phyloP scores from a whole-genome alignment of 2,888 invertebrate species.

The Julus scandinavius region DNA sequence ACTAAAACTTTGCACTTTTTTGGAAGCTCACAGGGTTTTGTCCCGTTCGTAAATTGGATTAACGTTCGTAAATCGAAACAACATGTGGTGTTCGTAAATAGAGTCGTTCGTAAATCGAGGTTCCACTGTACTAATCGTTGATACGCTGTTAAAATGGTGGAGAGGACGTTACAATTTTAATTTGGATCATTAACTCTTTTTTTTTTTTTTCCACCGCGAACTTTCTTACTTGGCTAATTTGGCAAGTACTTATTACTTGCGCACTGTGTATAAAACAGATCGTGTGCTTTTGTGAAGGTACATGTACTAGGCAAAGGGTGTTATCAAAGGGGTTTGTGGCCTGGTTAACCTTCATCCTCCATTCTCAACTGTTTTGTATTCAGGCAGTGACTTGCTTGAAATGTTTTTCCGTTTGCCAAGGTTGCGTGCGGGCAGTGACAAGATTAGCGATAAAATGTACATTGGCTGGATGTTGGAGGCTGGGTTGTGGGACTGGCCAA shows the following conservation, averaged over 20 bases:
- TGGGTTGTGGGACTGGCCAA: background rate
- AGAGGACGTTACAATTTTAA: background rate
- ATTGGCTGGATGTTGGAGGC: conserved; percentile 5
- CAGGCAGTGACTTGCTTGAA: background rate
- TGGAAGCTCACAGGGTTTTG: too few relatives aligned
- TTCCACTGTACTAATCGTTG: too few relatives aligned
- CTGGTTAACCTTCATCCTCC: conserved; percentile 5
- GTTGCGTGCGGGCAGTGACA: background rate
- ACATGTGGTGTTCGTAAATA: too few relatives aligned
- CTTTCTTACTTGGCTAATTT: background rate
- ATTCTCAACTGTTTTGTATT: background rate
- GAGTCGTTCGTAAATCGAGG: too few relatives aligned
- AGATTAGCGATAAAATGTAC: background rate
- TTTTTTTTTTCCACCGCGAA: background rate
- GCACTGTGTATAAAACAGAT: background rate
- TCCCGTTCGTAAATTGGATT: too few relatives aligned
- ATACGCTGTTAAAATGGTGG: background rate
- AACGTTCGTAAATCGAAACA: too few relatives aligned
- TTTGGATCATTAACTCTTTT: background rate
- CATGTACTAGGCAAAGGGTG: background rate
- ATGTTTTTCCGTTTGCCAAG: conserved; percentile 6
- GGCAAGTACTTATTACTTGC: background rate
- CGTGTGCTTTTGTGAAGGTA: background rate
- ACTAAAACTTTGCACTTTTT: too few relatives aligned
- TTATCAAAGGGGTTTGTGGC: conserved; percentile 4